Evolutionary conservation across 2,113 vertebrate genomes (phyloP), one percentile per base, ranked within the genome.

Genomic region (Galemys pyrenaicus): DNA sequence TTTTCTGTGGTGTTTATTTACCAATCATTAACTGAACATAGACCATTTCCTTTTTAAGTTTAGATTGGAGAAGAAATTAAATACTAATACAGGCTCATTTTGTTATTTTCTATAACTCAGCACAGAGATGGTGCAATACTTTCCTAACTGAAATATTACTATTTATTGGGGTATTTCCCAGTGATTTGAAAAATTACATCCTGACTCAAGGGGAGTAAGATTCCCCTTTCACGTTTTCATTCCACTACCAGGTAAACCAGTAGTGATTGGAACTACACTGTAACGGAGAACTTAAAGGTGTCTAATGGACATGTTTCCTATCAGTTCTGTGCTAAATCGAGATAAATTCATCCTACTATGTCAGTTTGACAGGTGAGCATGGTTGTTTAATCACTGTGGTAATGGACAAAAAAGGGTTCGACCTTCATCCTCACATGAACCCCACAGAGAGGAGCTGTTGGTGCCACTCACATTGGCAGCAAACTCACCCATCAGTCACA

Each of bases 41-140:
- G 82, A 92, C 67, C 46, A 39, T 39, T 86, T 92, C 82, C 78
- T 86, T 81, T 89, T 68, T 20, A 77, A 71, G 19, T 92, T 93
- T 68, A 83, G 46, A 96, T 94, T 92, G 32, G 67, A 83, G 44
- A 54, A 65, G 39, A 65, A 74, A 87, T 83, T 91, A 58, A 86
- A 32, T 37, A 74, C 75, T 17, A 87, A 89, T 83, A 44, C 70
- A 41, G 44, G 13, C 80, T 87, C 37, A 46, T 30, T 87, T 82
- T 75, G 13, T 95, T 56, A 58, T 71, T 94, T 96, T 86, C 44
- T 39, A 35, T 70, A 73, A 49, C 22, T 37, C 70, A 89, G 28
- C 22, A n/a, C 26, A 11, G 77, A 58, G 49, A 73, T 68, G 24
- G 30, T 70, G 16, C 5, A 49, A 13, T 79, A n/a, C 68, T 65